A percentile compares a stretch with the other conserved stretches of the same genome.
Evolutionary conservation across 1,140 invertebrate species (phyloP).

Genomic region (Drosophila sp.): DNA sequence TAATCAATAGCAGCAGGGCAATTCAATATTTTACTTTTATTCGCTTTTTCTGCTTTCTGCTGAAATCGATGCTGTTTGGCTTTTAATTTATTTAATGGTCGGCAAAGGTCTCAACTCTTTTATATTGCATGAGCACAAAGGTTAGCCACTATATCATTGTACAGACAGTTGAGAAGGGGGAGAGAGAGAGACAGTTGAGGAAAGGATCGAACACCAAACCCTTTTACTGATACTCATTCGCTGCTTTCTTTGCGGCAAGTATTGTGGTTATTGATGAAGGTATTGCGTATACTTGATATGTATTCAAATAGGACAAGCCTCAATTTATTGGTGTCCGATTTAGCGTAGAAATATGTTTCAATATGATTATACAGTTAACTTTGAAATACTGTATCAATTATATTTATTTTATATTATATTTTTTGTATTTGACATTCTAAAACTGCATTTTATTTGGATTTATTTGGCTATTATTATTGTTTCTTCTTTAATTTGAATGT

Average conservation of each 20-base stretch:
- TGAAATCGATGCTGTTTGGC: constrained; percentile 49
- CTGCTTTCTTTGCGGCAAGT: not conserved
- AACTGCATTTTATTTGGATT: no score
- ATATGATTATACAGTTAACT: no score
- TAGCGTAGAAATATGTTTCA: no score
- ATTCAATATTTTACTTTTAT: constrained; percentile 25
- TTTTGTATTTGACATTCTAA: no score
- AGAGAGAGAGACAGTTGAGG: constrained; percentile 10
- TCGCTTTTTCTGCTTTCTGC: not conserved
- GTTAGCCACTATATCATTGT: constrained; percentile 42
- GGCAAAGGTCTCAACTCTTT: constrained; percentile 31
- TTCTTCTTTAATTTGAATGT: no score
- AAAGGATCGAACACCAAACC: not conserved
- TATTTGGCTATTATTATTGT: no score
- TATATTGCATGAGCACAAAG: constrained; percentile 44
- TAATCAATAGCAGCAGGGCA: constrained; percentile 37
- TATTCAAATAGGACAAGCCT: not conserved
- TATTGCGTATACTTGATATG: constrained; percentile 8
- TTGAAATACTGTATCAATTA: no score
- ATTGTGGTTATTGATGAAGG: not conserved
- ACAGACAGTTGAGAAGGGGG: constrained; percentile 14
- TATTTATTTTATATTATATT: no score
- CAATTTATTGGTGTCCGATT: not conserved
- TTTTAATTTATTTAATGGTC: constrained; percentile 58
- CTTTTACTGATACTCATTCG: not conserved